phyloP scores from a whole-genome alignment of 2,888 invertebrate genomes.

The Nemotelus nigrinus region DNA sequence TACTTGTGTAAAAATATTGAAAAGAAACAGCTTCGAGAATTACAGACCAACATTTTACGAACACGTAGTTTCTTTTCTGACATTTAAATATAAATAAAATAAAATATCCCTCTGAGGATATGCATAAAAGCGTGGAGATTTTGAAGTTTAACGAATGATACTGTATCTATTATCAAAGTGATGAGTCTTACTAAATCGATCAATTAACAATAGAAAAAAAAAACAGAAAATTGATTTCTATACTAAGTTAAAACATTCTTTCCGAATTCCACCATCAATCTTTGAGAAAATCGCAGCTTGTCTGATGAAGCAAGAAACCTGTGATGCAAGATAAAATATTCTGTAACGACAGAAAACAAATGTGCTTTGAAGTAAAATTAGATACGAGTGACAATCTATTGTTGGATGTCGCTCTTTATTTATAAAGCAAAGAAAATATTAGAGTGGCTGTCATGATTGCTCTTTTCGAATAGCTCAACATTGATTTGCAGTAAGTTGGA shows the following conservation, averaged over 20 bases:
- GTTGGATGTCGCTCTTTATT: constrained; percentile 43
- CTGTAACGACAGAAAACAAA: constrained; percentile 29
- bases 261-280: constrained; percentile 10
- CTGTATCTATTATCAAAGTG: too few species aligned
- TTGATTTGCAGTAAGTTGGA: constrained; percentile 13
- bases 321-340: constrained; percentile 33
- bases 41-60: too few species aligned
- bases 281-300: not conserved
- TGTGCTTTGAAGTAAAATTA: constrained; percentile 32
- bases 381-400: constrained; percentile 30
- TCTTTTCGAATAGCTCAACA: constrained; percentile 5
- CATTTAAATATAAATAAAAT: too few species aligned
- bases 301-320: constrained; percentile 10
- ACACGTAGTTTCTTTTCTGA: too few species aligned
- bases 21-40: too few species aligned
- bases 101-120: too few species aligned
- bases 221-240: too few species aligned
- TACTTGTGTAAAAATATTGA: too few species aligned
- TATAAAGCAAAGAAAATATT: constrained; percentile 34
- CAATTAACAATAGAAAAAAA: too few species aligned
- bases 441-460: constrained; percentile 34
- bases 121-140: too few species aligned
- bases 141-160: too few species aligned
- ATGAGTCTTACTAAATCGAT: too few species aligned
- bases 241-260: not conserved